A percentile compares a stretch with the other conserved stretches of the same genome.
These are phyloP conservation scores for Orchesella flavescens DNA, from an alignment of 2,888 invertebrate genomes.

Conservation along the genomic window DNA sequence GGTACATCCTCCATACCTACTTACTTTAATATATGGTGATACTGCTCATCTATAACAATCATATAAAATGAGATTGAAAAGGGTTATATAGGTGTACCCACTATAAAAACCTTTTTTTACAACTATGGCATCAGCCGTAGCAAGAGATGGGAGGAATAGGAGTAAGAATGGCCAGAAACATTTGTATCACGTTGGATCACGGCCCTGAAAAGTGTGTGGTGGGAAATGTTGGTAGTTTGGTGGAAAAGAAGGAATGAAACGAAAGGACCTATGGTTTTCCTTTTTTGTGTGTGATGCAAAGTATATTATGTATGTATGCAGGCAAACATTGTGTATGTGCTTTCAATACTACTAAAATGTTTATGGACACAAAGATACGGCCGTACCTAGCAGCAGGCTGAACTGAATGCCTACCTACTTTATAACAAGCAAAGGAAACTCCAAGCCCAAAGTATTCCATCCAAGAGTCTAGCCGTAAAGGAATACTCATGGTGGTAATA, in stretches of 20 bases:
- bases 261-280: constrained; percentile 4
- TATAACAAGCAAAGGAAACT: too few species aligned
- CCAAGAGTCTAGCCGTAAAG: constrained; percentile 3
- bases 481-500: constrained; percentile 15
- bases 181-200: constrained; percentile 21
- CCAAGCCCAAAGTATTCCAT: too few species aligned
- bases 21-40: background rate
- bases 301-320: background rate
- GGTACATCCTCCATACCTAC: background rate
- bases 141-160: constrained; percentile 34
- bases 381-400: too few species aligned
- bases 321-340: background rate
- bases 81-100: background rate
- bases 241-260: constrained; percentile 44
- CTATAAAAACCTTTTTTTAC: constrained; percentile 35
- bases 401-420: too few species aligned
- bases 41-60: background rate
- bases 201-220: constrained; percentile 56
- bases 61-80: background rate
- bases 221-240: constrained; percentile 58
- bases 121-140: constrained; percentile 21
- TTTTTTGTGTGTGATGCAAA: constrained; percentile 1
- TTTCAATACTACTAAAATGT: background rate
- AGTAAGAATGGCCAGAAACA: constrained; percentile 54
- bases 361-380: background rate